These are phyloP conservation scores for Oncorhynchus keta DNA, from an alignment of 2,113 vertebrate species.

Conservation along the genomic window DNA sequence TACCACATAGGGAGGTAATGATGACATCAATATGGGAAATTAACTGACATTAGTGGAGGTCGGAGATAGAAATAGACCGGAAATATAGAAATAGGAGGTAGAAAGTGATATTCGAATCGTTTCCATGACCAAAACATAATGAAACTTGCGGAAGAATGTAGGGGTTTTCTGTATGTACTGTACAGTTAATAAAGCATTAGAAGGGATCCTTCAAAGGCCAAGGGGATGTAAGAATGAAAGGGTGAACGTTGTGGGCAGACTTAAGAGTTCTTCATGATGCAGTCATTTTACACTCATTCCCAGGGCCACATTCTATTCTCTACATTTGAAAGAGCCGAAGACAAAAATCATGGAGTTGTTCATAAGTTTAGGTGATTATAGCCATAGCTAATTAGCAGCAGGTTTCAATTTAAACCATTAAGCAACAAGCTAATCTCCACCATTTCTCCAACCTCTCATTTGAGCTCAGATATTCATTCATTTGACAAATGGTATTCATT, in stretches of 20 bases:
- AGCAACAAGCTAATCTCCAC: conserved; percentile 65
- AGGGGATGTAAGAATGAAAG: neutral
- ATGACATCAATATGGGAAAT: neutral
- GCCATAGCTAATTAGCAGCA: conserved; percentile 65
- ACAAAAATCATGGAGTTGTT: conserved; percentile 54
- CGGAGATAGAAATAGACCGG: neutral
- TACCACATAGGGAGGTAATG: conserved; percentile 7
- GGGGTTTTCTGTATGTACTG: neutral
- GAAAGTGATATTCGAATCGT: neutral
- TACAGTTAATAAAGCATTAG: neutral
- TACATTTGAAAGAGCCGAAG: conserved; percentile 50
- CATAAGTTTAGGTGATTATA: conserved; percentile 61
- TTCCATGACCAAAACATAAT: conserved; percentile 16
- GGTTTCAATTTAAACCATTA: conserved; percentile 71
- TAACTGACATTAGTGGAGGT: neutral
- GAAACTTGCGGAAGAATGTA: neutral
- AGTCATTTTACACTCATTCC: conserved; percentile 58
- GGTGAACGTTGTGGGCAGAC: conserved; percentile 57
- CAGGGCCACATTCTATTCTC: conserved; percentile 48
- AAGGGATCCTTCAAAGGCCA: neutral
- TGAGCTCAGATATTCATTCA: conserved; percentile 67
- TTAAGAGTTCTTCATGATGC: conserved; percentile 49
- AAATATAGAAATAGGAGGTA: neutral
- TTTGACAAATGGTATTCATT: conserved; percentile 68
- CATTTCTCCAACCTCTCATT: conserved; percentile 68